These are phyloP conservation scores for Paraplagusia blochii DNA, from an alignment of 2,113 vertebrate genomes.

Conservation along the genomic window DNA sequence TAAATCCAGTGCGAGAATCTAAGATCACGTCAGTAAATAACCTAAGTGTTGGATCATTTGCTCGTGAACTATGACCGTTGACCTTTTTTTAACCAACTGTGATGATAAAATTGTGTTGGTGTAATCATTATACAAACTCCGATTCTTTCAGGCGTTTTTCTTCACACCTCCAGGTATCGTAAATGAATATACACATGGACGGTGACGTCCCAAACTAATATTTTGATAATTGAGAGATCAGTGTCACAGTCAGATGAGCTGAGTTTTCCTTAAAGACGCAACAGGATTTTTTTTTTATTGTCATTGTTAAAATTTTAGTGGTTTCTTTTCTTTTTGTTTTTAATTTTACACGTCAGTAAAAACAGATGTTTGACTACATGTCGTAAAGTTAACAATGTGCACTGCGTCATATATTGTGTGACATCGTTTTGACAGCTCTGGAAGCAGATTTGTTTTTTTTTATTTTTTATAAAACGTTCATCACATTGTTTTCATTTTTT, in stretches of 20 bases:
- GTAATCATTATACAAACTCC: background rate
- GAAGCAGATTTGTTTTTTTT: no score
- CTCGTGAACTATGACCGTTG: constrained; percentile 44
- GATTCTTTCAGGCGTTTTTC: background rate
- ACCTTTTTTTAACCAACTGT: constrained; percentile 6
- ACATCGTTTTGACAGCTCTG: no score
- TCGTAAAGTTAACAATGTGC: no score
- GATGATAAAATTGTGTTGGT: constrained; percentile 1
- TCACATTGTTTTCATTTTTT: background rate
- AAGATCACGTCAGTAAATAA: constrained; percentile 6
- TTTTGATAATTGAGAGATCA: background rate
- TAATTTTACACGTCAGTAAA: background rate
- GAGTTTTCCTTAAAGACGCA: background rate
- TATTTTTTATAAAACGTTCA: no score
- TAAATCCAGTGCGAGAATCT: no score
- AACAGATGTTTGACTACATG: background rate
- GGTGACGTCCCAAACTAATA: background rate
- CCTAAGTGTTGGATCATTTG: constrained; percentile 10
- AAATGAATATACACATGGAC: background rate
- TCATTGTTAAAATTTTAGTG: background rate
- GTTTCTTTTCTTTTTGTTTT: background rate
- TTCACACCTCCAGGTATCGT: background rate
- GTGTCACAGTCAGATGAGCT: background rate
- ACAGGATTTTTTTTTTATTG: background rate
- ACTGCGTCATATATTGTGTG: no score